Conservation (phyloP, 30 jellyfish, hydroid and myxozoan species). For the Pseudorhiza aurosa region DNA sequence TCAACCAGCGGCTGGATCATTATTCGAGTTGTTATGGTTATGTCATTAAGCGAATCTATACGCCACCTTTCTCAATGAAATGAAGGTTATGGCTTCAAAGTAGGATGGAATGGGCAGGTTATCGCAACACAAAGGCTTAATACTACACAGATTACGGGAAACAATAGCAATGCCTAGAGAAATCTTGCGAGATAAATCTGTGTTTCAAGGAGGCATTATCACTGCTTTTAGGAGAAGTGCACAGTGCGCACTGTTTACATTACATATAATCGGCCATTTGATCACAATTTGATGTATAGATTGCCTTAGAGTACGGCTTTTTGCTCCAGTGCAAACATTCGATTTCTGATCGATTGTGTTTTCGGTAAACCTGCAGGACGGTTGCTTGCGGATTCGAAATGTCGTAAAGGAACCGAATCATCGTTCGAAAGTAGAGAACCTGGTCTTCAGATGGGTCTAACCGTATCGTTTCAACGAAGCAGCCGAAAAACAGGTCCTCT, state of each 20-base stretch:
- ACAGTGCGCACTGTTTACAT: background rate
- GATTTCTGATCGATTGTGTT: no score
- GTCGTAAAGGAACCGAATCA: no score
- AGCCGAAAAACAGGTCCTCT: conserved; percentile 16
- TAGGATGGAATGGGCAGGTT: background rate
- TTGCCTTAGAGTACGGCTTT: no score
- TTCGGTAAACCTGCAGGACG: no score
- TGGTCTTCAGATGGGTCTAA: conserved; percentile 14
- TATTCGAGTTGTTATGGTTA: background rate
- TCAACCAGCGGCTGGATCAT: background rate
- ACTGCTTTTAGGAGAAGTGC: background rate
- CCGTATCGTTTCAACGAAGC: background rate
- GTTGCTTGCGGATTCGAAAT: no score
- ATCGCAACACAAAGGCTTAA: conserved; percentile 15
- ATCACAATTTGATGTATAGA: no score
- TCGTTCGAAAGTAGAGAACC: no score
- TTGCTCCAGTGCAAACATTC: no score
- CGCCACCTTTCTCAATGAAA: background rate
- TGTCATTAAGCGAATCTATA: background rate
- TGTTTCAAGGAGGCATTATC: background rate
- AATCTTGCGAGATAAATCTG: background rate
- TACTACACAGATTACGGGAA: background rate
- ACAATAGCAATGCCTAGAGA: conserved; percentile 31
- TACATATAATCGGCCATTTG: background rate
- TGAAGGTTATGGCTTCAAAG: background rate